Conservation (phyloP, 2,888 invertebrate genomes). For the Spodoptera exigua region DNA sequence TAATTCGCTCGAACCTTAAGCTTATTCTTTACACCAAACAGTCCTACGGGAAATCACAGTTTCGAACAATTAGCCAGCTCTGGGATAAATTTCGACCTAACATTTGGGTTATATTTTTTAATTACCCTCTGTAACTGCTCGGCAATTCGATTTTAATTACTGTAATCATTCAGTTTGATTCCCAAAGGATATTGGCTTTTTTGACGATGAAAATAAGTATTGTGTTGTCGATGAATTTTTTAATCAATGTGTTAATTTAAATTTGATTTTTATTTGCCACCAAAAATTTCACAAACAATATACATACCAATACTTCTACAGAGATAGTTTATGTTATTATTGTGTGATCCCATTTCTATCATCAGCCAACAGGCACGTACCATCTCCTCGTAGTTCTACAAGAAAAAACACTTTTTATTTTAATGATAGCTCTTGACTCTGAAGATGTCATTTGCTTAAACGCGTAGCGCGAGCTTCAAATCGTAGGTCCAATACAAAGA, state of each 20-base stretch:
- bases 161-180: constrained; percentile 64
- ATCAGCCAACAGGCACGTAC: too few relatives aligned
- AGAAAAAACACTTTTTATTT: too few relatives aligned
- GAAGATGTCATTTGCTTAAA: too few relatives aligned
- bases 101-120: constrained; percentile 80
- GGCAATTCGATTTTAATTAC: constrained; percentile 73
- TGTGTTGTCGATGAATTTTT: neutral
- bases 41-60: constrained; percentile 85
- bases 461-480: too few relatives aligned
- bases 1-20: neutral
- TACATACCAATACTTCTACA: too few relatives aligned
- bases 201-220: constrained; percentile 17
- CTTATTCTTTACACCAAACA: constrained; percentile 50
- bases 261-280: neutral
- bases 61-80: constrained; percentile 81
- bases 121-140: constrained; percentile 71
- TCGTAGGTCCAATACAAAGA: too few relatives aligned
- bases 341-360: too few relatives aligned
- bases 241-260: too few relatives aligned
- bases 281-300: neutral
- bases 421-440: too few relatives aligned
- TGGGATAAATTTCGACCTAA: constrained; percentile 80
- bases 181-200: constrained; percentile 47
- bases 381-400: too few relatives aligned
- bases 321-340: too few relatives aligned